Percentiles rank a stretch among this genome's conserved stretches.
These are phyloP conservation scores for Irena cyanogastra DNA, from an alignment of 2,113 vertebrate genomes.

Conservation along the genomic window DNA sequence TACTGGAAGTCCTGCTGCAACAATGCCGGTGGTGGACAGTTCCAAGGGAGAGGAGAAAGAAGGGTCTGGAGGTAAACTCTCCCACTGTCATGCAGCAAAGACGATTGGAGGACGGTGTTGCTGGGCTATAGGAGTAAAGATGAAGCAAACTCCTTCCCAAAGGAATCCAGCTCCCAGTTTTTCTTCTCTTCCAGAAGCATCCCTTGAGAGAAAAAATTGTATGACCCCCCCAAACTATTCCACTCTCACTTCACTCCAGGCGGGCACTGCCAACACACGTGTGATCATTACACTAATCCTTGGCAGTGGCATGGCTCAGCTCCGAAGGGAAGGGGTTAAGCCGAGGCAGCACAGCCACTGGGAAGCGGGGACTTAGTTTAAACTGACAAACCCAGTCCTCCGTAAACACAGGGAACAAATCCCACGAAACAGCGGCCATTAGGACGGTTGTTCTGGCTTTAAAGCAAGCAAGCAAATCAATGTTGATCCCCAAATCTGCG, in stretches of 20 bases:
- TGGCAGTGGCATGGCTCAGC: background rate
- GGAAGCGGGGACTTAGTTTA: constrained; percentile 26
- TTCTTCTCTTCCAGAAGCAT: constrained; percentile 31
- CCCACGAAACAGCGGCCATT: background rate
- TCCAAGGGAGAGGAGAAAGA: constrained; percentile 10
- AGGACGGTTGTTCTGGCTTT: background rate
- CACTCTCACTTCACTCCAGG: background rate
- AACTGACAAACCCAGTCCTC: constrained; percentile 48
- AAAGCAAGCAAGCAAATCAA: background rate
- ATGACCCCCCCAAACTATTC: background rate
- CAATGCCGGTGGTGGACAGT: background rate
- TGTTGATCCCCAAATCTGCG: background rate
- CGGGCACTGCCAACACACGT: background rate
- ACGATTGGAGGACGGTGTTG: constrained; percentile 58
- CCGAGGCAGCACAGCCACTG: background rate
- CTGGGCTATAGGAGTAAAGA: constrained; percentile 60
- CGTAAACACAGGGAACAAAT: background rate
- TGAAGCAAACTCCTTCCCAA: constrained; percentile 47
- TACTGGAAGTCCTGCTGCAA: background rate
- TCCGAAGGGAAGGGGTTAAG: constrained; percentile 53
- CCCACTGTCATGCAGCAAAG: constrained; percentile 44
- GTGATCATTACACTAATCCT: background rate
- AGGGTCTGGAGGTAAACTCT: constrained; percentile 48
- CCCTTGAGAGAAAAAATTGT: background rate
- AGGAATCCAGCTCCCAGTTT: constrained; percentile 33